These are phyloP conservation scores for Heliothis virescens DNA, from an alignment of 1,140 invertebrate genomes.

Conservation along the genomic window DNA sequence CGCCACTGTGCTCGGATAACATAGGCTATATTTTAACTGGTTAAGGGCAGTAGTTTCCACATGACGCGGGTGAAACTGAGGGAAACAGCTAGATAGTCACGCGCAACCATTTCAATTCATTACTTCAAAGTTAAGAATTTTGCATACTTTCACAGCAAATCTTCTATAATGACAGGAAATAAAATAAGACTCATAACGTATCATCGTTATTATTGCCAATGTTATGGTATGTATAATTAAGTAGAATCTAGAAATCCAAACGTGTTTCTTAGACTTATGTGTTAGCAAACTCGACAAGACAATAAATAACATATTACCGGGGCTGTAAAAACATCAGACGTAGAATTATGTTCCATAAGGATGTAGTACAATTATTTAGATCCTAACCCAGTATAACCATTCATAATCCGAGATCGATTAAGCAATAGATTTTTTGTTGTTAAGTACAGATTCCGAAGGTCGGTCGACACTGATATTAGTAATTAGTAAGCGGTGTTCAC, in stretches of 20 bases:
- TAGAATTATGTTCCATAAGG: slow-evolving; percentile 19
- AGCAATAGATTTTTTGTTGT: slow-evolving; percentile 48
- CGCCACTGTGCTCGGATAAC: too few species aligned
- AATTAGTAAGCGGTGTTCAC: slow-evolving; percentile 63
- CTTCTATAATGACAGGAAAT: not conserved
- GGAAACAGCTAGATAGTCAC: too few species aligned
- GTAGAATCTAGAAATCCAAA: too few species aligned
- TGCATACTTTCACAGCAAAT: not conserved
- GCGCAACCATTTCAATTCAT: too few species aligned
- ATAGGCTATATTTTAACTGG: too few species aligned
- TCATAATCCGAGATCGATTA: slow-evolving; percentile 45
- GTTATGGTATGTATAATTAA: too few species aligned
- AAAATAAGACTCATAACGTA: not conserved
- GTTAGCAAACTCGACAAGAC: not conserved
- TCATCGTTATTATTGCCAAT: too few species aligned
- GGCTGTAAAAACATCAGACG: not conserved
- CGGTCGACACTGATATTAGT: slow-evolving; percentile 60
- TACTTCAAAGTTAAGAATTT: not conserved
- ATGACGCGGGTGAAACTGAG: too few species aligned
- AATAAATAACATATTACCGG: not conserved
- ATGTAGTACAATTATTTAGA: slow-evolving; percentile 24
- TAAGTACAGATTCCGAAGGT: slow-evolving; percentile 53
- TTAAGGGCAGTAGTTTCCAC: too few species aligned
- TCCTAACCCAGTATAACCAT: slow-evolving; percentile 26
- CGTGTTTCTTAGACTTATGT: not conserved